Conservation (phyloP, 1,140 invertebrate species). For the Belonocnema kinseyi region DNA sequence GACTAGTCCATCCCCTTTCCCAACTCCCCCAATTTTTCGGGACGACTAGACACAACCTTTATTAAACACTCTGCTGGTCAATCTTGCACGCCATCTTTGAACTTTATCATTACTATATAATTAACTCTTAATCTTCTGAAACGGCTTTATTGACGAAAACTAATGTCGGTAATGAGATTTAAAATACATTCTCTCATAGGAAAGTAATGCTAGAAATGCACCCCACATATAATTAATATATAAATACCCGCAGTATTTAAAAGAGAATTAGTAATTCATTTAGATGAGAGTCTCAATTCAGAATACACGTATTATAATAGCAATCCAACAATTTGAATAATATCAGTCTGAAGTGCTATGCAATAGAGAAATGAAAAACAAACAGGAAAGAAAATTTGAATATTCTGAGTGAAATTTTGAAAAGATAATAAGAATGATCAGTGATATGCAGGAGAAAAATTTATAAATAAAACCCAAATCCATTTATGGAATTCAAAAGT, state of each 20-base stretch:
- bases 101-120: no score
- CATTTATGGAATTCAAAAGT: neutral
- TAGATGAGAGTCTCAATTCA: neutral
- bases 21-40: no score
- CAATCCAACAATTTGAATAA: neutral
- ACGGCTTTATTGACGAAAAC: no score
- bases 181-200: no score
- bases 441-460: neutral
- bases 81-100: no score
- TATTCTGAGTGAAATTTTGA: neutral
- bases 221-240: neutral
- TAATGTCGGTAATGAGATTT: no score
- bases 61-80: no score
- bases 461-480: neutral
- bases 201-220: no score
- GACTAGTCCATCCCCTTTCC: no score
- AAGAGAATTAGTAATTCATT: slow-evolving; percentile 10
- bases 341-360: neutral
- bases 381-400: neutral
- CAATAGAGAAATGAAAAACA: no score
- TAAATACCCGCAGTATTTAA: neutral
- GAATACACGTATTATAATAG: neutral
- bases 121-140: no score
- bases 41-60: no score
- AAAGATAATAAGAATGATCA: neutral